Percentiles rank a stretch among this genome's conserved stretches.
phyloP scores from a whole-genome alignment of 2,888 invertebrate species.

The Yponomeuta sedellus region DNA sequence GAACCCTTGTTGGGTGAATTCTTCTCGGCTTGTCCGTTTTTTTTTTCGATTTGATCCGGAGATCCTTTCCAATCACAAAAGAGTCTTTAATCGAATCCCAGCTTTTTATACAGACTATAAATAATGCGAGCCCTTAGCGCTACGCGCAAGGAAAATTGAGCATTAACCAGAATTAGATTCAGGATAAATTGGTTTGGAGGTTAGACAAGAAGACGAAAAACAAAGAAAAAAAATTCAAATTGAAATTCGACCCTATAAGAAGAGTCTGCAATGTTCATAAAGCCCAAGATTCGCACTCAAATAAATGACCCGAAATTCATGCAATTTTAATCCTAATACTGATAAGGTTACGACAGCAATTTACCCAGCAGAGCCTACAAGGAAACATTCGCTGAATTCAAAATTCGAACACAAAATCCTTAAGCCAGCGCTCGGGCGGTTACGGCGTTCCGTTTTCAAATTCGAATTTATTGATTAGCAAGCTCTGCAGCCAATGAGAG shows the following conservation, averaged over 20 bases:
- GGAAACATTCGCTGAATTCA: not conserved
- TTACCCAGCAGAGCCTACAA: not conserved
- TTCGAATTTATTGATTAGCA: conserved; percentile 59
- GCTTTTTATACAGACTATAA: not conserved
- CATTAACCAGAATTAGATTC: not conserved
- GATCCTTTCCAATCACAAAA: not conserved
- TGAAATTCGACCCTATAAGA: not conserved
- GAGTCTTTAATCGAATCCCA: not conserved
- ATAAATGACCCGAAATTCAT: not conserved
- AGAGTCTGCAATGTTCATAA: not conserved
- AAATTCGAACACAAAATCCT: not conserved
- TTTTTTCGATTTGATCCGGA: not conserved
- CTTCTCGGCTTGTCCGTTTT: too few relatives aligned
- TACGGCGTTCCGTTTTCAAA: conserved; percentile 28
- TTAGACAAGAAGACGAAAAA: not conserved
- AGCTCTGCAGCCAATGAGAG: conserved; percentile 54
- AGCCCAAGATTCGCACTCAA: not conserved
- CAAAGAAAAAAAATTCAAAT: not conserved
- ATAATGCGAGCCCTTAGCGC: not conserved
- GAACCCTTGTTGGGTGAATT: too few relatives aligned
- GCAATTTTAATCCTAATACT: not conserved
- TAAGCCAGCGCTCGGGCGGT: not conserved
- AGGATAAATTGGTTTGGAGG: not conserved
- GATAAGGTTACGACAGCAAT: not conserved
- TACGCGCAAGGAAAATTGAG: not conserved